A percentile compares a stretch with the other conserved stretches of the same genome.
Conservation (phyloP, 2,888 invertebrate genomes). For the Drosophila ustulata region DNA sequence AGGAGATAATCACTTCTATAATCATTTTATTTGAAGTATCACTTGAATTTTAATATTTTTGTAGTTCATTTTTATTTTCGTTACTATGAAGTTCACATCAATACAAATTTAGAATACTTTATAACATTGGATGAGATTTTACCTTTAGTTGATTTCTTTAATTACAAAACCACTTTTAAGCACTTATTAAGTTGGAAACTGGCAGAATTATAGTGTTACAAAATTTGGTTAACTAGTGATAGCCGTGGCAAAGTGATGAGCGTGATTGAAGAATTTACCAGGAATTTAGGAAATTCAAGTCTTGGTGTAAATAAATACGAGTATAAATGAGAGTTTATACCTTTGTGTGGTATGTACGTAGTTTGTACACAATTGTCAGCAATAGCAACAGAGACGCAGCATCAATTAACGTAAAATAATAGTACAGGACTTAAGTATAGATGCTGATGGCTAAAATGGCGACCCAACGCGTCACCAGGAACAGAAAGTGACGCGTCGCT, state of each 20-base stretch:
- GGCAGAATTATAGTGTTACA: neutral
- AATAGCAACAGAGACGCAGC: slow-evolving; percentile 57
- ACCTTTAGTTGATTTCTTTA: too few relatives aligned
- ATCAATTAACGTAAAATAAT: slow-evolving; percentile 72
- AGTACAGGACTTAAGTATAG: slow-evolving; percentile 42
- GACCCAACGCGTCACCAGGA: slow-evolving; percentile 4
- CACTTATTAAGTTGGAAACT: too few relatives aligned
- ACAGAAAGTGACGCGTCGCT: slow-evolving; percentile 57
- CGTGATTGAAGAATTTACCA: too few relatives aligned
- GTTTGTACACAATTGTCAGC: slow-evolving; percentile 57
- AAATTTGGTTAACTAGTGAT: neutral
- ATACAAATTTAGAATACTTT: too few relatives aligned
- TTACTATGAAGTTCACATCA: too few relatives aligned
- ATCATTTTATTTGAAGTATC: too few relatives aligned
- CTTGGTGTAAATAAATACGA: slow-evolving; percentile 7
- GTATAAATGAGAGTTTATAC: slow-evolving; percentile 3
- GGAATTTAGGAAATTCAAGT: slow-evolving; percentile 7
- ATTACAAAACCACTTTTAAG: too few relatives aligned
- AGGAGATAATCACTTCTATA: too few relatives aligned
- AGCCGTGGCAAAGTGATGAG: neutral
- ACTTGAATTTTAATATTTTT: too few relatives aligned
- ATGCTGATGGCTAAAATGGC: slow-evolving; percentile 36
- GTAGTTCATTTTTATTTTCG: neutral
- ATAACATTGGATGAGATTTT: too few relatives aligned
- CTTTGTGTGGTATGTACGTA: slow-evolving; percentile 2